Evolutionary conservation across 1,140 invertebrate species (phyloP).

Genomic region (Daktulosphaira vitifoliae): DNA sequence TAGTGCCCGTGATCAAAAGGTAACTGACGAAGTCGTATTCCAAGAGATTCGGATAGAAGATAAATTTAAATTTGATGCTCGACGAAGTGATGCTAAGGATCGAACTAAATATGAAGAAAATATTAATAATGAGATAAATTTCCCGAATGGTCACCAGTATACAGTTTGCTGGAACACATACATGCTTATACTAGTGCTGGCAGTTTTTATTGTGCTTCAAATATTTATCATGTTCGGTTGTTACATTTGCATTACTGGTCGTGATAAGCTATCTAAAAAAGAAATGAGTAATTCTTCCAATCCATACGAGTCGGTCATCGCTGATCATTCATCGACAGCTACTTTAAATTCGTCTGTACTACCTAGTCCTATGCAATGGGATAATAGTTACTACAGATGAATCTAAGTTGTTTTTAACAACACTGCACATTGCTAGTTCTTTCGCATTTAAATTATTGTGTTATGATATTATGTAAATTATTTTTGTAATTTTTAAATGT

Average conservation of each 20-base stretch:
- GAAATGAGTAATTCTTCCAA: too few species aligned
- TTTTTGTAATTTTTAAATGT: too few species aligned
- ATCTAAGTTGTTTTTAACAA: too few species aligned
- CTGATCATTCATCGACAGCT: background rate
- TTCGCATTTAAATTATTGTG: too few species aligned
- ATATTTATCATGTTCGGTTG: background rate
- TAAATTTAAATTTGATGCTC: conserved; percentile 44
- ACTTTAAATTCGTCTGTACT: background rate
- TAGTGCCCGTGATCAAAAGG: background rate
- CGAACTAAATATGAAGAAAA: too few species aligned
- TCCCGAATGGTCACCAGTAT: background rate
- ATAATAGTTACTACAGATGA: background rate
- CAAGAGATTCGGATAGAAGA: conserved; percentile 49
- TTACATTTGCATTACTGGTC: background rate
- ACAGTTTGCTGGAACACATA: conserved; percentile 6
- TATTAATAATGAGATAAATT: background rate
- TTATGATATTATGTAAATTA: too few species aligned
- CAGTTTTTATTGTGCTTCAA: background rate
- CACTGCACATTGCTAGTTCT: too few species aligned
- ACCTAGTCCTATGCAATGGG: background rate
- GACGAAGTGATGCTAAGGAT: background rate
- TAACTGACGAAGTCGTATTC: conserved; percentile 45
- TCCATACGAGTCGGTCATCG: background rate
- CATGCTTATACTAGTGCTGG: background rate
- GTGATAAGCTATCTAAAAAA: too few species aligned